Conservation (phyloP, 2,113 vertebrate species). For the Poeciliopsis occidentalis region DNA sequence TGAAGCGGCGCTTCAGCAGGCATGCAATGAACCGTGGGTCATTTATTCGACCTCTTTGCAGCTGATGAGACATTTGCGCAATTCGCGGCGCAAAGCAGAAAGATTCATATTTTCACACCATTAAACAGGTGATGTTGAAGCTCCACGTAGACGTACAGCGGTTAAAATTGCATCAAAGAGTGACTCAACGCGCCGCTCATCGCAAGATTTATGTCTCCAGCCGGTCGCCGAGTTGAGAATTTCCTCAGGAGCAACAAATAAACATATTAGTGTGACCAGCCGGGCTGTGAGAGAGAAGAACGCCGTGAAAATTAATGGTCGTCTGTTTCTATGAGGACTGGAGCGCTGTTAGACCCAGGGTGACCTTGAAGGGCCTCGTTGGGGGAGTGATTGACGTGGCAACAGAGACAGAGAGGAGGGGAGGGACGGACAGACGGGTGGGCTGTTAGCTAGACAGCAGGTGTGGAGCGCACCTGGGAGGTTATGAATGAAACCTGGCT, state of each 20-base stretch:
- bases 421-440: slow-evolving; percentile 37
- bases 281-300: slow-evolving; percentile 49
- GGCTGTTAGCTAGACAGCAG: slow-evolving; percentile 33
- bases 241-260: slow-evolving; percentile 62
- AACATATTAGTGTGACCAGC: slow-evolving; percentile 71
- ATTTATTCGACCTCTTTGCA: slow-evolving; percentile 29
- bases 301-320: slow-evolving; percentile 60
- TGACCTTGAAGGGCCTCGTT: slow-evolving; percentile 73
- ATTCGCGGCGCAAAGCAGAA: slow-evolving; percentile 17
- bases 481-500: slow-evolving; percentile 33
- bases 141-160: slow-evolving; percentile 22
- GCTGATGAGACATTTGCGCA: slow-evolving; percentile 32
- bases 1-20: slow-evolving; percentile 17
- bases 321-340: slow-evolving; percentile 49
- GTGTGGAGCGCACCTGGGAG: slow-evolving; percentile 38
- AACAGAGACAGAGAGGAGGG: slow-evolving; percentile 12
- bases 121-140: slow-evolving; percentile 50
- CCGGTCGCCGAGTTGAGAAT: slow-evolving; percentile 41
- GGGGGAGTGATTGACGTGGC: slow-evolving; percentile 60
- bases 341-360: slow-evolving; percentile 25
- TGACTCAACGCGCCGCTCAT: slow-evolving; percentile 50
- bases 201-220: slow-evolving; percentile 43
- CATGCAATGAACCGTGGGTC: slow-evolving; percentile 46
- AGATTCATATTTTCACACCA: slow-evolving; percentile 51
- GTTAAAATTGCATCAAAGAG: slow-evolving; percentile 48